Evolutionary conservation across 2,113 vertebrate genomes (phyloP).

Genomic region (Colossoma macropomum): DNA sequence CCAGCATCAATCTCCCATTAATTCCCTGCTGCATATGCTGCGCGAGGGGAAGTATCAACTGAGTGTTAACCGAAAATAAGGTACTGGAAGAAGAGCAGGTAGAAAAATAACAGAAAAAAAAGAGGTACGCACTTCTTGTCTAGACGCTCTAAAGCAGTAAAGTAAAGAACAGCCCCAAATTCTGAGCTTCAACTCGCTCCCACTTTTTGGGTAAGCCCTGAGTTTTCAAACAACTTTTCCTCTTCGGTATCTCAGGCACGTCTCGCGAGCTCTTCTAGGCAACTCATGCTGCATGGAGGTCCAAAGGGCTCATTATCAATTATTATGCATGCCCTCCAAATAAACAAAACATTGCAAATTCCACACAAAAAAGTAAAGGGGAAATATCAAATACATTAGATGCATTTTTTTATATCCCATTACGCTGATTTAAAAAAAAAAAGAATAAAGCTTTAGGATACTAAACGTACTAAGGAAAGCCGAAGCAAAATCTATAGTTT

Average conservation of each 20-base stretch:
- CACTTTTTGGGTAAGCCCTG: slow-evolving; percentile 38
- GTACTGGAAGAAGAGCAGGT: background rate
- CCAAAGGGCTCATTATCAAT: slow-evolving; percentile 52
- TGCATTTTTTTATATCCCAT: slow-evolving; percentile 59
- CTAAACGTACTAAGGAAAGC: slow-evolving; percentile 56
- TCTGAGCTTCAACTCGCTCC: background rate
- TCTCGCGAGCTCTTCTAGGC: slow-evolving; percentile 51
- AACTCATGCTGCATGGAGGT: slow-evolving; percentile 56
- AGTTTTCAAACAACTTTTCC: slow-evolving; percentile 20
- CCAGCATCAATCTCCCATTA: slow-evolving; percentile 74
- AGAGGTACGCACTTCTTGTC: background rate
- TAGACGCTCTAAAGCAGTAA: slow-evolving; percentile 4
- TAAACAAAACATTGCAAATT: slow-evolving; percentile 52
- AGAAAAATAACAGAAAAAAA: slow-evolving; percentile 21
- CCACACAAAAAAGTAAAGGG: slow-evolving; percentile 43
- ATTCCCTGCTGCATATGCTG: slow-evolving; percentile 64
- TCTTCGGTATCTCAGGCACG: slow-evolving; percentile 41
- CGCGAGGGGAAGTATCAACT: slow-evolving; percentile 48
- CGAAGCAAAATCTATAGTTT: slow-evolving; percentile 68
- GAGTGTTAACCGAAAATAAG: slow-evolving; percentile 45
- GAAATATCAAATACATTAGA: slow-evolving; percentile 51
- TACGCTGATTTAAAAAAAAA: slow-evolving; percentile 59
- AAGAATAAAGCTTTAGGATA: slow-evolving; percentile 56
- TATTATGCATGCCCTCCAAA: slow-evolving; percentile 60
- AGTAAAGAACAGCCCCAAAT: slow-evolving; percentile 26